Conservation (phyloP, 2,797 vertebrate species). For the Aulostomus chinensis region DNA sequence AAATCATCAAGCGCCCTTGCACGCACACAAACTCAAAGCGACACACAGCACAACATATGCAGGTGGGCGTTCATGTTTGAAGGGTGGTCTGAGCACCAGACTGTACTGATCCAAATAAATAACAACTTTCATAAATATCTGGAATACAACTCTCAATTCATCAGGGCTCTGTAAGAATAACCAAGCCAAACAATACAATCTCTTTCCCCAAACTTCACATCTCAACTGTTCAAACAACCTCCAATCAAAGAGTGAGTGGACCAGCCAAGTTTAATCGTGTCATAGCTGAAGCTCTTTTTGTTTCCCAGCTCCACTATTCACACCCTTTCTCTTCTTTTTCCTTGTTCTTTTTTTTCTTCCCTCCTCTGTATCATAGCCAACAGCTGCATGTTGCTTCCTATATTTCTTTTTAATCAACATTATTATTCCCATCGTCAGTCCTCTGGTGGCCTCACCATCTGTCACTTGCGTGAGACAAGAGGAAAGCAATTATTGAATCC, state of each 20-base stretch:
- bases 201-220: conserved; percentile 38
- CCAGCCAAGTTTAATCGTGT: conserved; percentile 50
- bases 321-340: conserved; percentile 22
- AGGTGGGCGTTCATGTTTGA: conserved; percentile 50
- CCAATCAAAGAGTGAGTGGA: conserved; percentile 30
- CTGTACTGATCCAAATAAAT: conserved; percentile 32
- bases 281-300: conserved; percentile 29
- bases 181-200: conserved; percentile 26
- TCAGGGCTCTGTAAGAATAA: conserved; percentile 24
- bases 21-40: conserved; percentile 15
- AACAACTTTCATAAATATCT: conserved; percentile 52
- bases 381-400: conserved; percentile 78
- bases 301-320: conserved; percentile 31
- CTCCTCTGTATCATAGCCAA: conserved; percentile 53
- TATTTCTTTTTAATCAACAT: conserved; percentile 80
- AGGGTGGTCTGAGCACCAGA: conserved; percentile 42
- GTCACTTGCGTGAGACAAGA: conserved; percentile 80
- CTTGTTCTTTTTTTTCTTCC: conserved; percentile 38
- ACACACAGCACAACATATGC: conserved; percentile 20
- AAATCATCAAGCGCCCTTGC: conserved; percentile 19
- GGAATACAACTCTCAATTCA: conserved; percentile 25
- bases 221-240: conserved; percentile 36
- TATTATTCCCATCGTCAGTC: conserved; percentile 77
- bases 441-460: conserved; percentile 78
- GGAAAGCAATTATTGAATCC: conserved; percentile 77